Percentiles rank a stretch among this genome's conserved stretches.
phyloP scores from a whole-genome alignment of 2,113 vertebrate species.

The Lophotis ruficrista region DNA sequence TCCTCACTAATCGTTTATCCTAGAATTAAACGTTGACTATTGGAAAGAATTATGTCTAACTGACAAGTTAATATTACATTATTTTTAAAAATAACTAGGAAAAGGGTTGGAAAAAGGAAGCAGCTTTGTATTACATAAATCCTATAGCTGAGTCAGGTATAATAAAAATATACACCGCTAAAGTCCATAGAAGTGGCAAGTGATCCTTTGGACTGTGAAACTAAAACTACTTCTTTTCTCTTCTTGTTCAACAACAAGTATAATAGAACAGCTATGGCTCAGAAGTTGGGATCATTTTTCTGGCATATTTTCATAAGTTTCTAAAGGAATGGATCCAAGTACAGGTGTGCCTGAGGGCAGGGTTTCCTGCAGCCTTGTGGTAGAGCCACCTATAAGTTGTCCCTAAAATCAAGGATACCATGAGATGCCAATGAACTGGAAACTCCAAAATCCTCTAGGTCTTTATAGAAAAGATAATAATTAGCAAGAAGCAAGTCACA shows the following conservation, averaged over 20 bases:
- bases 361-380: not conserved
- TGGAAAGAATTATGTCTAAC: not conserved
- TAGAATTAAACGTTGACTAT: not conserved
- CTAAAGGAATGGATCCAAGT: not conserved
- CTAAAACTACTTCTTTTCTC: not conserved
- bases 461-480: not conserved
- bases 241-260: not conserved
- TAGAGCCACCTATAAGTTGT: not conserved
- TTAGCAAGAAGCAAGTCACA: not conserved
- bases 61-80: not conserved
- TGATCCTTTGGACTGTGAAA: not conserved
- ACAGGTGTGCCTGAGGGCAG: not conserved
- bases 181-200: not conserved
- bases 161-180: not conserved
- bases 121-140: not conserved
- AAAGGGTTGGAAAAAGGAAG: not conserved
- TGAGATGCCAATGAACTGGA: not conserved
- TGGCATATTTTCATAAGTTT: not conserved
- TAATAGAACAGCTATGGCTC: not conserved
- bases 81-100: not conserved
- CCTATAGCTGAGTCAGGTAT: accelerated
- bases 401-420: not conserved
- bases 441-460: not conserved
- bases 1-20: not conserved
- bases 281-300: not conserved